Conservation (phyloP, 2,797 vertebrate species). For the Miichthys miiuy region DNA sequence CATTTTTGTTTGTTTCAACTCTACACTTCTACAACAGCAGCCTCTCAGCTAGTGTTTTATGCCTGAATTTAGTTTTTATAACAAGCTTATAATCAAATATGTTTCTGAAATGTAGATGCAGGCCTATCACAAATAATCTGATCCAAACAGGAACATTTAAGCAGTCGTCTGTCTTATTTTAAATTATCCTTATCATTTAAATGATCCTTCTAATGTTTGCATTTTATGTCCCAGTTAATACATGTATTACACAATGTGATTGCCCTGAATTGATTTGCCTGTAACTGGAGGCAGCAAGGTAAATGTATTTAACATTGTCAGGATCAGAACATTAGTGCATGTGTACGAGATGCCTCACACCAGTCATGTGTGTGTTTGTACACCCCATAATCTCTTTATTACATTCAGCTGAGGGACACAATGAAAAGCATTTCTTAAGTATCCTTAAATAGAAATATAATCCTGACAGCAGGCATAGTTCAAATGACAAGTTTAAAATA, state of each 20-base stretch:
- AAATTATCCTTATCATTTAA: constrained; percentile 16
- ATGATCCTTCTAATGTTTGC: constrained; percentile 51
- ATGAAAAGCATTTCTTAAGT: constrained; percentile 39
- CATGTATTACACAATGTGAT: constrained; percentile 38
- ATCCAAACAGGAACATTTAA: constrained; percentile 54
- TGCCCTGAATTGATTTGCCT: constrained; percentile 55
- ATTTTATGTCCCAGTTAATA: constrained; percentile 45
- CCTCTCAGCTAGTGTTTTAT: constrained; percentile 63
- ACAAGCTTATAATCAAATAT: constrained; percentile 72
- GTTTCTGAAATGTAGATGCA: constrained; percentile 59
- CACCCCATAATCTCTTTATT: constrained; percentile 45
- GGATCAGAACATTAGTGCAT: constrained; percentile 41
- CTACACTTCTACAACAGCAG: constrained; percentile 74
- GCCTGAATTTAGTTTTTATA: constrained; percentile 69
- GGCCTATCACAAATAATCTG: constrained; percentile 62
- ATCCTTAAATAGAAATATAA: constrained; percentile 28
- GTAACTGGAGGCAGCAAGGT: constrained; percentile 49
- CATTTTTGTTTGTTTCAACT: constrained; percentile 89
- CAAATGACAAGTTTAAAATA: constrained; percentile 35
- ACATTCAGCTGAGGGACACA: constrained; percentile 54
- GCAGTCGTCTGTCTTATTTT: background rate
- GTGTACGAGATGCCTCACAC: constrained; percentile 34
- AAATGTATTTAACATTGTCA: constrained; percentile 53
- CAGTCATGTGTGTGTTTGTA: constrained; percentile 43
- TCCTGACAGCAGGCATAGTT: constrained; percentile 29